Evolutionary conservation across 2,113 vertebrate genomes (phyloP), one percentile per base, ranked within the genome.

Genomic region (Sceloporus undulatus): DNA sequence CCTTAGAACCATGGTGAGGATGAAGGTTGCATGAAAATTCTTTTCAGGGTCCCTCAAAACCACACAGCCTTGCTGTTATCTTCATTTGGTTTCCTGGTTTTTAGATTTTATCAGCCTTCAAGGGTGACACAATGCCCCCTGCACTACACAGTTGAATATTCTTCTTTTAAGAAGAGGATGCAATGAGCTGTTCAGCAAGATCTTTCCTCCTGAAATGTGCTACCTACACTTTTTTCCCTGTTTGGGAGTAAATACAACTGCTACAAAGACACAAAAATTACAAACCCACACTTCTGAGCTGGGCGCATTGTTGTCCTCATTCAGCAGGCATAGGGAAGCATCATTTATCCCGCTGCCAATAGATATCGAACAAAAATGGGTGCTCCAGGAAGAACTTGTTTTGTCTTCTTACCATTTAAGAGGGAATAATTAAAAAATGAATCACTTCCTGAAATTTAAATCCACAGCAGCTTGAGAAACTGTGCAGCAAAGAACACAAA

Each of bases 381-480:
- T n/a, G n/a, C 90, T 96, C 92, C 91, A 84, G 92, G 91, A 87
- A 96, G 92, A 85, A 90, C 88, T 94, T 62, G 34, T 62, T 94
- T 92, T 52, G 25, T 90, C 87, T 94, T 95, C 54, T 92, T 95
- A 94, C 93, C 90, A 93, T 92, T 92, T 94, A 92, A 91, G 95
- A 94, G 89, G 92, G 86, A 91, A 95, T 93, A 78, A 96, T 93
- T 96, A 29, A 87, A 96, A 95, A 96, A 74, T 82, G 91, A 97
- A 95, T 95, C 92, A 94, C 93, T 97, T 97, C 91, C 95, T 95
- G 90, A 90, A 93, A 96, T 95, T 96, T 95, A 94, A 93, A 95
- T 93, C 96, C 92, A 94, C 92, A 96, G 90, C 87, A 93, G 88
- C 96, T 94, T 42, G 40, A 85, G 91, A 96, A 81, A 94, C 86